Percentiles rank a stretch among this genome's conserved stretches.
Evolutionary conservation across 2,888 invertebrate genomes (phyloP).

Genomic region (Dione vanillae): DNA sequence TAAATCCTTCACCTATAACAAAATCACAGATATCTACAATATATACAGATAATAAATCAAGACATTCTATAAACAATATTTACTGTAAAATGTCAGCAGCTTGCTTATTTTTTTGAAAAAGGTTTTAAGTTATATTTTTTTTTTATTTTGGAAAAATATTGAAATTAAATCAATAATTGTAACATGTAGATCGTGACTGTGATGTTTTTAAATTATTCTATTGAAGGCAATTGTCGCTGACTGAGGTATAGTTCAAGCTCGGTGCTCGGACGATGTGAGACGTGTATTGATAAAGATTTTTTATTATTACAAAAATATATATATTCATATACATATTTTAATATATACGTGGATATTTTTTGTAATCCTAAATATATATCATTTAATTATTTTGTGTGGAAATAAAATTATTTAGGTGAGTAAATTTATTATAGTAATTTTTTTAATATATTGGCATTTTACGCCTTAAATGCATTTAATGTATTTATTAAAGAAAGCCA

Average conservation of each 20-base stretch:
- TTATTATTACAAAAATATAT: conserved; percentile 5
- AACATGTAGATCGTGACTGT: conserved; percentile 27
- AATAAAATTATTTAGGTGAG: background rate
- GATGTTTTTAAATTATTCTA: conserved; percentile 67
- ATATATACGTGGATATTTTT: too few relatives aligned
- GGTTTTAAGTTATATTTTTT: background rate
- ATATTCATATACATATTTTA: background rate
- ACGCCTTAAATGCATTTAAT: too few relatives aligned
- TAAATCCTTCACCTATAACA: too few relatives aligned
- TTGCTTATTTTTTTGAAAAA: background rate
- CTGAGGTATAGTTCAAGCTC: conserved; percentile 41
- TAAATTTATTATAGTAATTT: background rate
- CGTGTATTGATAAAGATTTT: conserved; percentile 20
- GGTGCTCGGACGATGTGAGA: conserved; percentile 19
- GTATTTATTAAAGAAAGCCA: too few relatives aligned
- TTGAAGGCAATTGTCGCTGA: conserved; percentile 74
- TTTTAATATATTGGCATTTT: too few relatives aligned
- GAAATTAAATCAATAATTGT: conserved; percentile 2
- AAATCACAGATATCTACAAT: too few relatives aligned
- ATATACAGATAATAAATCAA: too few relatives aligned
- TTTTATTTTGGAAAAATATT: background rate
- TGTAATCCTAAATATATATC: background rate
- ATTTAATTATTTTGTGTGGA: conserved; percentile 1
- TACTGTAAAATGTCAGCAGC: background rate
- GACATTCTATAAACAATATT: background rate